phyloP scores from a whole-genome alignment of 2,797 vertebrate genomes.

The Sparidentex hasta region DNA sequence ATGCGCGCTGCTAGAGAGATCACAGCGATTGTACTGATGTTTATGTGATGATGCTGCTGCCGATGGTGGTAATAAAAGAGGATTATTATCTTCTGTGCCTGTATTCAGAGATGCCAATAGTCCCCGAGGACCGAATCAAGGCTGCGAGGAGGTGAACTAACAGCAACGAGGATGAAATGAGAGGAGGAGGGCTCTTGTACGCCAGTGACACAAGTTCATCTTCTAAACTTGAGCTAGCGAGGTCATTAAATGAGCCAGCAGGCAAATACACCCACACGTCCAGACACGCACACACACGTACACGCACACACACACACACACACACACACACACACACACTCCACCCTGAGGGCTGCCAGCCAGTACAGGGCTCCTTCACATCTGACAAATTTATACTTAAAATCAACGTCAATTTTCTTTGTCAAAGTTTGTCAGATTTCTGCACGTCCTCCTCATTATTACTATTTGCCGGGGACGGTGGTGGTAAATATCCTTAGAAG shows the following conservation, averaged over 20 bases:
- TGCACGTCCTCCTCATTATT: too few species aligned
- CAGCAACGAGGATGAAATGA: slow-evolving; percentile 5
- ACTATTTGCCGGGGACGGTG: too few species aligned
- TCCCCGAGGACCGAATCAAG: slow-evolving; percentile 43
- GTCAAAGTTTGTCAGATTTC: not conserved
- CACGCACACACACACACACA: slow-evolving; percentile 24
- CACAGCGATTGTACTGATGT: slow-evolving; percentile 8
- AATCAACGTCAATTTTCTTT: not conserved
- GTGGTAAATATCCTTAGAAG: too few species aligned
- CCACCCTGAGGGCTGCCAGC: slow-evolving; percentile 37
- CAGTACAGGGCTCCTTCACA: slow-evolving; percentile 36
- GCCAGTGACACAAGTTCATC: slow-evolving; percentile 31
- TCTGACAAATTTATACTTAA: slow-evolving; percentile 1
- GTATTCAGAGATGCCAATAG: slow-evolving; percentile 47
- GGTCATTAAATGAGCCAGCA: slow-evolving; percentile 52
- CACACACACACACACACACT: slow-evolving; percentile 33
- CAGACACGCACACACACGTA: slow-evolving; percentile 19
- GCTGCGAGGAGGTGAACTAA: slow-evolving; percentile 22
- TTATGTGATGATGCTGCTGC: slow-evolving; percentile 18
- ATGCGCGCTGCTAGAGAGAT: slow-evolving; percentile 7
- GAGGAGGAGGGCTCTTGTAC: slow-evolving; percentile 17
- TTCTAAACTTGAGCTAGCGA: slow-evolving; percentile 22
- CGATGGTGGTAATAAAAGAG: slow-evolving; percentile 37
- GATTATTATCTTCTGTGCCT: slow-evolving; percentile 46
- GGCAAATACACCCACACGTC: slow-evolving; percentile 12